A percentile compares a stretch with the other conserved stretches of the same genome.
Conservation (phyloP, 1,140 invertebrate genomes). For the Mizuhopecten yessoensis region DNA sequence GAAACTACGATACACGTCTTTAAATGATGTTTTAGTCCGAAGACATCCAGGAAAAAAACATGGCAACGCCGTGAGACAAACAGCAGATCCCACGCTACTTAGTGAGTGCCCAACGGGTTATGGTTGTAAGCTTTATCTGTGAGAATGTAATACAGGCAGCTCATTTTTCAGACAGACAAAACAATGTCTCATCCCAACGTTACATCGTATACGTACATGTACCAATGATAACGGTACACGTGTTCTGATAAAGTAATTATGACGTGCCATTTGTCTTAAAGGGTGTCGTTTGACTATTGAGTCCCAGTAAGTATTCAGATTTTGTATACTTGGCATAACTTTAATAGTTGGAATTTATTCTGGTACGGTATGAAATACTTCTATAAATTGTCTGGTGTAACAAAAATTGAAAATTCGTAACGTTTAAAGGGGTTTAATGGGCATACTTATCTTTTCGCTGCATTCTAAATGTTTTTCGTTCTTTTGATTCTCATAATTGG, state of each 20-base stretch:
- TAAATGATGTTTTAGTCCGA: neutral
- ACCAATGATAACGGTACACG: neutral
- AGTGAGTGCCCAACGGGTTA: neutral
- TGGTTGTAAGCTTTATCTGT: neutral
- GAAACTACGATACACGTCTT: neutral
- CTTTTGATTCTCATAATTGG: too few species aligned
- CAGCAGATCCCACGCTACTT: neutral
- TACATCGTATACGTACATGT: too few species aligned
- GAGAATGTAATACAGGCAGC: neutral
- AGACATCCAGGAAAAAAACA: neutral
- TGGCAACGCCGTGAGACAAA: neutral
- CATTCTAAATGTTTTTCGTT: too few species aligned
- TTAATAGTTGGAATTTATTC: too few species aligned
- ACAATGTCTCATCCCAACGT: neutral
- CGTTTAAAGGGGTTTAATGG: too few species aligned
- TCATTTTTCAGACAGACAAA: neutral
- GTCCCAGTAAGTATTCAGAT: too few species aligned
- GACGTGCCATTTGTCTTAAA: neutral
- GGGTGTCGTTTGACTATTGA: neutral
- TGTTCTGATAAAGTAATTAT: neutral
- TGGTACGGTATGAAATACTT: too few species aligned
- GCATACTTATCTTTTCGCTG: too few species aligned
- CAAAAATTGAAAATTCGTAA: too few species aligned
- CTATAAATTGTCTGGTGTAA: too few species aligned
- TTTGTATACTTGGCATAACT: neutral